Evolutionary conservation across 2,113 vertebrate genomes (phyloP).

Genomic region (Erinaceus europaeus): DNA sequence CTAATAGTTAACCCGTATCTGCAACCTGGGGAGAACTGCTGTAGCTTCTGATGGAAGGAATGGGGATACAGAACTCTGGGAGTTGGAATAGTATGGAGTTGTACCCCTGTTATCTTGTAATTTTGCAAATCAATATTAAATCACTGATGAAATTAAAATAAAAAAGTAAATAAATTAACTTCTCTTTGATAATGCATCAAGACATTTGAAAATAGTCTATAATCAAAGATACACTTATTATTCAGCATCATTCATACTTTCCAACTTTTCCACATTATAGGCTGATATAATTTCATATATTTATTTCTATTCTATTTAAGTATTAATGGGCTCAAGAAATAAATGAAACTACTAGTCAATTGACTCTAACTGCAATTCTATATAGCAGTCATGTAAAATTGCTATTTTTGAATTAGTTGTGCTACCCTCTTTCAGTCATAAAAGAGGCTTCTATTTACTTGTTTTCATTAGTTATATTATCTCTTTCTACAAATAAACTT

Average conservation of each 20-base stretch:
- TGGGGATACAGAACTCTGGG: too few species aligned
- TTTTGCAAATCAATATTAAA: too few species aligned
- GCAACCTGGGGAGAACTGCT: too few species aligned
- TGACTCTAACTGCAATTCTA: neutral
- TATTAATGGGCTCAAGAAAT: neutral
- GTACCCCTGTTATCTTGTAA: too few species aligned
- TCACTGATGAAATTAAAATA: too few species aligned
- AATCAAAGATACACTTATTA: neutral
- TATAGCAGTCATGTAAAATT: neutral
- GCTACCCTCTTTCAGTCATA: neutral
- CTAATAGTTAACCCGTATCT: too few species aligned
- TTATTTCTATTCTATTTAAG: neutral
- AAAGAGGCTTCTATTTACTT: neutral
- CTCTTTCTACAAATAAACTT: slow-evolving; percentile 24
- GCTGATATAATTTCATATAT: neutral
- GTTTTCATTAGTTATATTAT: slow-evolving; percentile 32
- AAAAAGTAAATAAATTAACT: too few species aligned
- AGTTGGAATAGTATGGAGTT: too few species aligned
- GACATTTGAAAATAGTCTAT: neutral
- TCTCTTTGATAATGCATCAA: neutral
- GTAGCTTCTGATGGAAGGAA: too few species aligned
- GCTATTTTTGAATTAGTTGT: slow-evolving; percentile 16
- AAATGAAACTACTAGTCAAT: neutral
- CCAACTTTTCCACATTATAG: neutral
- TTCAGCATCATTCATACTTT: neutral